phyloP scores from a whole-genome alignment of 2,888 invertebrate species.

The Nomada hirtipes region DNA sequence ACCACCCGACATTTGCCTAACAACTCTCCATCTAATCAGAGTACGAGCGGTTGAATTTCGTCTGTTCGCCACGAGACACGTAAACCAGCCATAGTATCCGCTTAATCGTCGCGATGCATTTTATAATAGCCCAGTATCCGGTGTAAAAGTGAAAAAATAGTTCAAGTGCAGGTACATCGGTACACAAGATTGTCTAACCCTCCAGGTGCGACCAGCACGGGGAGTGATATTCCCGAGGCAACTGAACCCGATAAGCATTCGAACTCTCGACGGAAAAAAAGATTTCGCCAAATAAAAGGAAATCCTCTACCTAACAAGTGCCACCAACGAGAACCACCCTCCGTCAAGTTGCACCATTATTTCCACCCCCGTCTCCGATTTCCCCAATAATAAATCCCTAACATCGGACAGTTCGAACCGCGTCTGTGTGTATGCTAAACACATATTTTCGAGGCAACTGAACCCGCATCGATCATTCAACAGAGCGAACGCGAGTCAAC shows the following conservation, averaged over 20 bases:
- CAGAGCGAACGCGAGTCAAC: conserved; percentile 9
- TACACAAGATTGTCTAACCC: conserved; percentile 1
- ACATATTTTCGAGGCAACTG: conserved; percentile 13
- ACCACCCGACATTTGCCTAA: neutral
- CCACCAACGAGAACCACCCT: neutral
- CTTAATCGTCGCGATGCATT: neutral
- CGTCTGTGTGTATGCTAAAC: conserved; percentile 13
- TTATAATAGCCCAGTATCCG: too few species aligned
- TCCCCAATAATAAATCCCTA: neutral
- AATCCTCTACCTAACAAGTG: neutral
- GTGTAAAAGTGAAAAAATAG: too few species aligned
- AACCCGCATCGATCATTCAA: conserved; percentile 23
- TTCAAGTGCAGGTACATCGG: too few species aligned
- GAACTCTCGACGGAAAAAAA: neutral
- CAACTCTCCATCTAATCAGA: too few species aligned
- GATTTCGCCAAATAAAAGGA: neutral
- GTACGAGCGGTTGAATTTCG: neutral
- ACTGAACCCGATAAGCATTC: neutral
- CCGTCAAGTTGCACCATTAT: neutral
- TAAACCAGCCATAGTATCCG: neutral
- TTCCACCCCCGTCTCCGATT: neutral
- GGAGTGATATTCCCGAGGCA: neutral
- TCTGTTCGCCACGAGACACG: neutral
- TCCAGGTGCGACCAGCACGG: neutral
- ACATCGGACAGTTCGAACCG: neutral